These are phyloP conservation scores for Patiria pectinifera DNA, from an alignment of 53 echinoderm and acorn worm species.

Conservation along the genomic window DNA sequence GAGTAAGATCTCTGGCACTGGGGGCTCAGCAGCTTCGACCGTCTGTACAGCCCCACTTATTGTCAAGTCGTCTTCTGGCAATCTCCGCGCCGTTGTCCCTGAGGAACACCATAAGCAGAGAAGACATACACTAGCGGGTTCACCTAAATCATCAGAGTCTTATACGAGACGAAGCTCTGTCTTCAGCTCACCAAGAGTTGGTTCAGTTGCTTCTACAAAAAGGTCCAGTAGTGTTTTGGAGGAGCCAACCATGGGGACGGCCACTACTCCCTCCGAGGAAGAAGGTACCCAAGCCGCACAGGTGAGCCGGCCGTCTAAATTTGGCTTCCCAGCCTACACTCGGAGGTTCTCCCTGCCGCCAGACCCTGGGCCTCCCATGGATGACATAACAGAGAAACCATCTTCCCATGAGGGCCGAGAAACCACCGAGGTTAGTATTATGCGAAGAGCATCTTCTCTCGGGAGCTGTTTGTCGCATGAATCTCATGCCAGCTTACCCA, in stretches of 20 bases:
- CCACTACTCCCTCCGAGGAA: neutral
- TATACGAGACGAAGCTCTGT: neutral
- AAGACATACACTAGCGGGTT: neutral
- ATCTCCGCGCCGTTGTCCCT: constrained; percentile 39
- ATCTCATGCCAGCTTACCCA: constrained; percentile 5
- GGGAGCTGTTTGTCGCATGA: neutral
- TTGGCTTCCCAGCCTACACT: constrained; percentile 23
- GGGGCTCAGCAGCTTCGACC: neutral
- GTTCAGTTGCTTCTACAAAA: neutral
- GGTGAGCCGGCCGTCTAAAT: neutral
- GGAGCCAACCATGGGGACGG: neutral
- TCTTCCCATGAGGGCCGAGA: neutral
- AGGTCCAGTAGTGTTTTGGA: neutral
- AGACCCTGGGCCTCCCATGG: neutral
- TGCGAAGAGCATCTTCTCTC: neutral
- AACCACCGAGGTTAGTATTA: neutral
- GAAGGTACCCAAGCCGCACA: neutral
- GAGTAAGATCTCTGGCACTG: neutral
- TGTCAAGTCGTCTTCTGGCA: constrained; percentile 48
- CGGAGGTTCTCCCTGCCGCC: constrained; percentile 5
- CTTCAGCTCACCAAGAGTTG: neutral
- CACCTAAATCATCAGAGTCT: neutral
- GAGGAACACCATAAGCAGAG: neutral
- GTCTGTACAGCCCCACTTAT: constrained; percentile 35
- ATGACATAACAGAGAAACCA: neutral